Evolutionary conservation across 2,888 invertebrate genomes (phyloP), one percentile per base, ranked within the genome.

Genomic region (Dicyrtoma fusca): DNA sequence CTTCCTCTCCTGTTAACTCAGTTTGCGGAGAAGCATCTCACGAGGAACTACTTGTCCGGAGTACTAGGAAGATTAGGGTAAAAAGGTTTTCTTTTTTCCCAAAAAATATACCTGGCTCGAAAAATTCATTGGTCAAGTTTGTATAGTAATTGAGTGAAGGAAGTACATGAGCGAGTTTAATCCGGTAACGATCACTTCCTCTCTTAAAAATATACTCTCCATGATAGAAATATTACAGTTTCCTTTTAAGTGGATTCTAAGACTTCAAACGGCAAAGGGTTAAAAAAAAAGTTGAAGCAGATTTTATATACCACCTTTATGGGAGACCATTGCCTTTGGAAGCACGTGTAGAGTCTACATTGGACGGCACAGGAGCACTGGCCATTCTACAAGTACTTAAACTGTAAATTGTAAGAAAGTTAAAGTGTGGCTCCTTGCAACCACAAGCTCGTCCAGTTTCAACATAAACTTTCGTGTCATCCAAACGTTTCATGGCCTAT

Each of bases 1-100:
- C 62, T 51, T 61, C 25, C 59, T 23, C 62, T 59, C n/a, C 25
- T 49, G 17, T 26, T 47, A 17, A n/a, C 51, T 69, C 69, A 69
- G 69, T 69, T 62, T 61, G 62, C 23, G 42, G 49, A 62, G 69
- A 25, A 69, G 62, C 49, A 69, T 49, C 26, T 34, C 45, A 69
- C 47, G 51, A 61, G 61, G 17, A 47, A 62, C 62, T 42, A 42
- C 19, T 34, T 11, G 66, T 25, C 64, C 49, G 49, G 8, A 17
- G 26, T 14, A 19, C 34, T 8, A 34, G 34, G 34, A 8, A 34
- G 8, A 49, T 49, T 49, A n/a, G 3, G 14, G 4, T 49, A 17
- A n/a, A 49, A 49, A 49, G n/a, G 17, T 49, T n/a, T n/a, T 49
- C 49, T 49, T 49, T 19, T 11, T 49, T 49, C 49, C 4, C 13